Base-by-base conservation (phyloP, 2,888 invertebrate species). In the Silvanus unidentatus region DNA sequence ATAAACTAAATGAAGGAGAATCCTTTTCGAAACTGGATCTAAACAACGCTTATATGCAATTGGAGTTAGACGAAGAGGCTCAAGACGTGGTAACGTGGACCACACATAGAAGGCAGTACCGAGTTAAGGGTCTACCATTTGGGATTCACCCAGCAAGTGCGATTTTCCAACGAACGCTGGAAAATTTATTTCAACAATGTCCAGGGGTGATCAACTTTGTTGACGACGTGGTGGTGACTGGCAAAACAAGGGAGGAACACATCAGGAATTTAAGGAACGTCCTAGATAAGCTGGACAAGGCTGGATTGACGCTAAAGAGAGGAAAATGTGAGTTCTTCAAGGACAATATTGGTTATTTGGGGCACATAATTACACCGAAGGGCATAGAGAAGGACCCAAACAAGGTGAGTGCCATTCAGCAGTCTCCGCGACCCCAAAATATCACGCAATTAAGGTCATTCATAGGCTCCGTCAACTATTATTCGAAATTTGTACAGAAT, bases 291-390 rank as follows among this genome's bases (percentile, higher is more conserved):
- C 53, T 53, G n/a, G 36, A 29, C 12, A 45, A 58, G 1, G 51
- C 58, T 27, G 63, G 61, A 3, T 49, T 61, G 12, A 60, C 48
- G 4, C 44, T 65, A n/a, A 57, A 60, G 12, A 37, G 34, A 16
- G 43, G 53, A 12, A 69, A 69, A 46, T 67, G 66, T 52, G 40
- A 49, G 14, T 64, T 70, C 43, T 64, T 61, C 27, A 44, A 61
- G 48, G 35, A 55, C 0, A 45, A 61, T 42, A 49, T 66, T 12
- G 49, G 52, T 12, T 68, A 66, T 52, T 49, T 70, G 11, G 62
- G 63, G 1, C 54, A 57, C 32, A 28, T 11, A n/a, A 50, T 59
- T 3, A 11, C 27, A 16, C 44, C 36, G 16, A 42, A 44, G 32
- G 53, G 50, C 10, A 43, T 52, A 38, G 39, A 37, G 13, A 50